Evolutionary conservation across 2,888 invertebrate genomes (phyloP), one percentile per base, ranked within the genome.

Genomic region (Icerya purchasi): DNA sequence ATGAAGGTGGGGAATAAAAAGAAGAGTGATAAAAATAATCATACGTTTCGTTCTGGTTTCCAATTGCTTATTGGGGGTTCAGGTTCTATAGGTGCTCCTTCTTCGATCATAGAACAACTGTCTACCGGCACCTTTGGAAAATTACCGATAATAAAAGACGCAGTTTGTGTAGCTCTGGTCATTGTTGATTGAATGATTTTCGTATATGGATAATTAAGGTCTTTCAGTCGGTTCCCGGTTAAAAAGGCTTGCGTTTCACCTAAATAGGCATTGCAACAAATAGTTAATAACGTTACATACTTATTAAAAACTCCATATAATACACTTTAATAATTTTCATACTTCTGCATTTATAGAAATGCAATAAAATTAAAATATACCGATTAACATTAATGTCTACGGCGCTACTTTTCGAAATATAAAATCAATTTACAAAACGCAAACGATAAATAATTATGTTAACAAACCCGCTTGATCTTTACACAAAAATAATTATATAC

Each of bases 11-110:
- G n/a, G n/a, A 8, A 21, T 8, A n/a, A n/a, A n/a, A n/a, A n/a
- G n/a, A n/a, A n/a, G n/a, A n/a, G n/a, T n/a, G n/a, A n/a, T n/a
- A n/a, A n/a, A n/a, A n/a, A n/a, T n/a, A 59, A 60, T 70, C 75
- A 74, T 75, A 87, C 88, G 73, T 80, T 76, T 67, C 76, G 73
- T 68, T 90, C 89, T 0, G 93, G 89, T 68, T 77, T 82, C 92
- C 93, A 96, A 68, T 83, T 80, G 0, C 86, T 83, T 0, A 86
- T 76, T 0, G 90, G 86, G 0, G 97, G 97, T 68, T 96, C 94
- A 0, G 96, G 94, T 0, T 88, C 86, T 65, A 92, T 82, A 0
- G 97, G 97, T 0, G 92, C 88, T 1, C 98, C 98, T 72, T 98
- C 97, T 61, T 87, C 79, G 21, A 98, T 72, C 65, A 89, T 73